phyloP scores from a whole-genome alignment of 2,797 vertebrate genomes.

The Poeciliopsis infans region DNA sequence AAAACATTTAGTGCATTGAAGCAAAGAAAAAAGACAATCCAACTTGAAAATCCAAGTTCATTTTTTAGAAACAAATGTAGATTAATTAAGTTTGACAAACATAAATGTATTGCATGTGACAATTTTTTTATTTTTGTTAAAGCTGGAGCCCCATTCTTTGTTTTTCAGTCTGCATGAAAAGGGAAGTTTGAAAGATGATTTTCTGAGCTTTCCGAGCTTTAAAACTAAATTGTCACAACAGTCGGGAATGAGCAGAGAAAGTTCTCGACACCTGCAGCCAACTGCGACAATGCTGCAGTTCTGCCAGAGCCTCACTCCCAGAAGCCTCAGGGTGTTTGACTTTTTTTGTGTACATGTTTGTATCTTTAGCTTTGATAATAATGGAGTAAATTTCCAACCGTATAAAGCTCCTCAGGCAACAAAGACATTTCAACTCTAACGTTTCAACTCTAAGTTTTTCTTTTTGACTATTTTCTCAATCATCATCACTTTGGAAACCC shows the following conservation, averaged over 20 bases:
- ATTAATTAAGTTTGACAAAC: too few relatives aligned
- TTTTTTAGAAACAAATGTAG: too few relatives aligned
- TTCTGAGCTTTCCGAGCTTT: conserved; percentile 70
- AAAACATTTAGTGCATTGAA: neutral
- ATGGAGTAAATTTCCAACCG: conserved; percentile 24
- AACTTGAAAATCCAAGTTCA: too few relatives aligned
- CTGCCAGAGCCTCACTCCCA: conserved; percentile 42
- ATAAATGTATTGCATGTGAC: too few relatives aligned
- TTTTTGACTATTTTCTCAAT: conserved; percentile 4
- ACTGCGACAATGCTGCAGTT: conserved; percentile 60
- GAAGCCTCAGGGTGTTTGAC: conserved; percentile 41
- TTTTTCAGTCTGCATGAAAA: neutral
- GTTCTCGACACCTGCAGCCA: conserved; percentile 69
- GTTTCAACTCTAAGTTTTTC: neutral
- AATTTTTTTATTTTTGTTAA: too few relatives aligned
- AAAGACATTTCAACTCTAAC: conserved; percentile 21
- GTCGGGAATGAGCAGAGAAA: conserved; percentile 49
- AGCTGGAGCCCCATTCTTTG: too few relatives aligned
- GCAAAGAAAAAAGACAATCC: too few relatives aligned
- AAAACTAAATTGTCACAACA: conserved; percentile 73
- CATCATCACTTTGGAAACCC: conserved; percentile 9
- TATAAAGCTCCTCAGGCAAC: conserved; percentile 33
- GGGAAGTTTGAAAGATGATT: conserved; percentile 62
- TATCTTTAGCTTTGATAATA: conserved; percentile 59
- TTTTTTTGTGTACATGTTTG: neutral